A percentile compares a stretch with the other conserved stretches of the same genome.
Evolutionary conservation across 2,113 vertebrate species (phyloP).

Genomic region (Myotis brandtii): DNA sequence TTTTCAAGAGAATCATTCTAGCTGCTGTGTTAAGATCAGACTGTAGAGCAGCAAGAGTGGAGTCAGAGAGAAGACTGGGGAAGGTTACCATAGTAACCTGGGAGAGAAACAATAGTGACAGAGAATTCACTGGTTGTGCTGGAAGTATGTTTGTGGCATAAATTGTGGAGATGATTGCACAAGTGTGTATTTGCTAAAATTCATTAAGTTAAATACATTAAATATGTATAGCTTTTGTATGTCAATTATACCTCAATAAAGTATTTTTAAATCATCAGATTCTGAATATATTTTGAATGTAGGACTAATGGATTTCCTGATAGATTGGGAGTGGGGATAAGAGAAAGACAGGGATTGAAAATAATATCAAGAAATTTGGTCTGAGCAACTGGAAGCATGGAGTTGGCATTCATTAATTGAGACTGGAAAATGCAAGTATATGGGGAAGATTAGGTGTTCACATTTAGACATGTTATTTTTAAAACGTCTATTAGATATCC

Average conservation of each 20-base stretch:
- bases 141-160: slow-evolving; percentile 22
- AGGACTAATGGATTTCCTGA: not conserved
- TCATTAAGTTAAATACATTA: slow-evolving; percentile 10
- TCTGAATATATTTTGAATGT: not conserved
- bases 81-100: not conserved
- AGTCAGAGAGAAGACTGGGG: not conserved
- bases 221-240: not conserved
- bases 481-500: slow-evolving; percentile 19
- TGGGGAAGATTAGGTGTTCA: not conserved
- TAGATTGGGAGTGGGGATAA: not conserved
- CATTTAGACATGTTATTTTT: not conserved
- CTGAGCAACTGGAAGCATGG: not conserved
- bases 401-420: not conserved
- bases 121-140: not conserved
- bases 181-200: not conserved
- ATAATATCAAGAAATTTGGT: not conserved
- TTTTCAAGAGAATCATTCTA: not conserved
- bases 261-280: not conserved
- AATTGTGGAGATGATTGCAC: not conserved
- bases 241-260: not conserved
- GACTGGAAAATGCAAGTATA: not conserved
- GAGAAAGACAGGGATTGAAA: not conserved
- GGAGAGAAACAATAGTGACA: not conserved
- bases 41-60: not conserved
- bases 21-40: not conserved